These are phyloP conservation scores for Acromyrmex heyeri DNA, from an alignment of 1,140 invertebrate genomes.

Conservation along the genomic window DNA sequence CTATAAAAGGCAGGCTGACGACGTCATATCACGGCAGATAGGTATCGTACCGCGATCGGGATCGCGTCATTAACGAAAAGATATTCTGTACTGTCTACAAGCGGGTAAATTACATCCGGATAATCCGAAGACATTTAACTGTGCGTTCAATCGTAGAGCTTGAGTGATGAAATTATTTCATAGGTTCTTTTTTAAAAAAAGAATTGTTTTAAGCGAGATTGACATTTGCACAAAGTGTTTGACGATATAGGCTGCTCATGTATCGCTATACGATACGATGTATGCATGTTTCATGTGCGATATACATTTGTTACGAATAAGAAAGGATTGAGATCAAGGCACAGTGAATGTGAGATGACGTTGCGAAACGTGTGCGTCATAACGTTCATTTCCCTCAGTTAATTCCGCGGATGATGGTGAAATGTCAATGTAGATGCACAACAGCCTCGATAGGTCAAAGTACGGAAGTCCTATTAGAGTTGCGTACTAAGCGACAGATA, in stretches of 20 bases:
- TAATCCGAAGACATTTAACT: background rate
- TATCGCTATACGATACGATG: background rate
- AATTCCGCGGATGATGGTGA: slow-evolving; percentile 33
- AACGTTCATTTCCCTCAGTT: background rate
- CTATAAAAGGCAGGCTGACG: slow-evolving; percentile 53
- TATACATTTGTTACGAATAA: slow-evolving; percentile 20
- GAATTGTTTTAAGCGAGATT: background rate
- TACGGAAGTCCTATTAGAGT: slow-evolving; percentile 68
- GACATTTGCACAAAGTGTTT: background rate
- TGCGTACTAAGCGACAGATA: slow-evolving; percentile 47
- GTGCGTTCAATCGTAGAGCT: background rate
- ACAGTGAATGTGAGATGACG: slow-evolving; percentile 41
- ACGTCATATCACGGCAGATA: slow-evolving; percentile 36
- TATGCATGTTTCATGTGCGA: background rate
- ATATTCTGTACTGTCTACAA: slow-evolving; percentile 5
- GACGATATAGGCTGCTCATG: background rate
- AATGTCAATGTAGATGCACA: slow-evolving; percentile 23
- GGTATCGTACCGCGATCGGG: slow-evolving; percentile 26
- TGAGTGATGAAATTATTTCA: background rate
- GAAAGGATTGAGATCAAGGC: slow-evolving; percentile 48
- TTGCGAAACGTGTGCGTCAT: slow-evolving; percentile 34
- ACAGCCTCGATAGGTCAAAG: slow-evolving; percentile 72
- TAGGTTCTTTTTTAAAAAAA: background rate
- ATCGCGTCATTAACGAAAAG: slow-evolving; percentile 48
- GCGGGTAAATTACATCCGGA: slow-evolving; percentile 20